phyloP scores from a whole-genome alignment of 1,140 invertebrate species.

The Forficula auricularia region DNA sequence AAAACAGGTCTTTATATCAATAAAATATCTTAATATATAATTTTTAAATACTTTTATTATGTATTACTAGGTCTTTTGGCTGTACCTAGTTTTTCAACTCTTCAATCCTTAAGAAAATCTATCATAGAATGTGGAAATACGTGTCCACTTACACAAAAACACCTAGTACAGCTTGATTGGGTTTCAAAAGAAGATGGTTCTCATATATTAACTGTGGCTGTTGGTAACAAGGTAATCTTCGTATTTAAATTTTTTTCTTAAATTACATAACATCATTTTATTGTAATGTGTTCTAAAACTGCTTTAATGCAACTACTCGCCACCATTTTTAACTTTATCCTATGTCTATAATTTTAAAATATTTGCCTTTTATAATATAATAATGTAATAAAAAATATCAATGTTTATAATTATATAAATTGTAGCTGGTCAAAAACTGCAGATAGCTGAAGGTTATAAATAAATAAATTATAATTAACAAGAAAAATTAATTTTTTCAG shows the following conservation, averaged over 20 bases:
- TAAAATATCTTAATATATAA: too few species aligned
- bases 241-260: not conserved
- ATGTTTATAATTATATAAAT: constrained; percentile 7
- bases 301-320: too few species aligned
- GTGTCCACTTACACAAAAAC: constrained; percentile 66
- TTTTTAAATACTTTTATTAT: too few species aligned
- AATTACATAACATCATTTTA: not conserved
- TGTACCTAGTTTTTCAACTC: constrained; percentile 80
- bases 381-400: constrained; percentile 1
- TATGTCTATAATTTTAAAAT: not conserved
- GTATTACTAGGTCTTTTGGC: constrained; percentile 57
- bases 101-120: constrained; percentile 71
- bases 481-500: constrained; percentile 12
- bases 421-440: too few species aligned
- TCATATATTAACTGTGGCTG: constrained; percentile 90
- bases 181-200: constrained; percentile 97
- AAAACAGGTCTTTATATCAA: constrained; percentile 6
- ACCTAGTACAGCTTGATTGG: constrained; percentile 84
- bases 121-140: constrained; percentile 83
- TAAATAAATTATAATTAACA: too few species aligned
- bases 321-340: too few species aligned
- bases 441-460: too few species aligned
- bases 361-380: not conserved
- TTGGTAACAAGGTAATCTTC: constrained; percentile 67
- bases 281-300: too few species aligned